phyloP scores from a whole-genome alignment of 2,888 invertebrate species.

The Cryptophagus acutangulus region DNA sequence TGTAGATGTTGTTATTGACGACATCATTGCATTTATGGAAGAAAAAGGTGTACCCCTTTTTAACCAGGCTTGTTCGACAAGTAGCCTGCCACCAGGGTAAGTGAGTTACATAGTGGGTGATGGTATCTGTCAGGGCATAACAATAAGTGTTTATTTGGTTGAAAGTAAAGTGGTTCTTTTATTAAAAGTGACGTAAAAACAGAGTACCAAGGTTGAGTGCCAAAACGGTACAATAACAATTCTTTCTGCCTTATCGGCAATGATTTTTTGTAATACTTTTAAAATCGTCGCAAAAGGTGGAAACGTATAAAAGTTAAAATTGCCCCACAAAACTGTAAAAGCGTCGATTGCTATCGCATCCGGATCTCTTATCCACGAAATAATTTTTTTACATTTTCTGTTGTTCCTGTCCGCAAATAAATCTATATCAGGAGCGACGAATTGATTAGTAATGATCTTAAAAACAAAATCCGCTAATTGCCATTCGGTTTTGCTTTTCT shows the following conservation, averaged over 20 bases:
- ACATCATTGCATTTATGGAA: background rate
- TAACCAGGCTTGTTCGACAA: background rate
- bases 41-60: background rate
- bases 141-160: background rate
- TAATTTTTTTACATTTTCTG: slow-evolving; percentile 5
- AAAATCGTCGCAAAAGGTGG: background rate
- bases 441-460: slow-evolving; percentile 6
- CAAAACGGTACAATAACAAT: background rate
- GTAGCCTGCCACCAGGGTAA: background rate
- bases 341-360: slow-evolving; percentile 10
- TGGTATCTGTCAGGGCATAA: background rate
- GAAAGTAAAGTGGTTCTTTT: background rate
- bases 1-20: background rate
- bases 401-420: slow-evolving; percentile 10
- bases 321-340: slow-evolving; percentile 14
- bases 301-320: slow-evolving; percentile 6
- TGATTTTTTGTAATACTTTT: background rate
- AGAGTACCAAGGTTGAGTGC: background rate
- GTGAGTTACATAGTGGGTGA: background rate
- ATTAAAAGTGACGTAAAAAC: background rate
- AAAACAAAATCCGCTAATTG: background rate
- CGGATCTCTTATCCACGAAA: slow-evolving; percentile 15
- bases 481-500: slow-evolving; percentile 10
- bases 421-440: slow-evolving; percentile 14
- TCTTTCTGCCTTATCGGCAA: background rate